Conservation (phyloP, 2,113 vertebrate genomes). For the Charina bottae region DNA sequence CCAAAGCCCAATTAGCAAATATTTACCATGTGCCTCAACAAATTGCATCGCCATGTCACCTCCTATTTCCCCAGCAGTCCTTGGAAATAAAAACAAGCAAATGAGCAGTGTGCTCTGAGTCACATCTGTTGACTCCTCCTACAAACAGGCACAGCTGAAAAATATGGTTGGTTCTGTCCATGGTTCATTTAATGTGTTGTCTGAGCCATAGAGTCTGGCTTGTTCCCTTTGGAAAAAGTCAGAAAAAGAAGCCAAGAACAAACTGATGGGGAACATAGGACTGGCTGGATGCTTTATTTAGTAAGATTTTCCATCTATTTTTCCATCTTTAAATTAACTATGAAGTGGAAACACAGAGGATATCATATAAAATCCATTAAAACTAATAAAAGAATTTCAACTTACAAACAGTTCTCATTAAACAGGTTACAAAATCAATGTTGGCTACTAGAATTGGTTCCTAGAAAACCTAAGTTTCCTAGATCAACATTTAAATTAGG, state of each 20-base stretch:
- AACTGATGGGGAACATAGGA: neutral
- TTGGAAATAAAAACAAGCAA: neutral
- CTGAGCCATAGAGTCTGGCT: neutral
- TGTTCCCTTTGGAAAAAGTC: neutral
- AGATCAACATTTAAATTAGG: neutral
- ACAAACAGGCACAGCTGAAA: neutral
- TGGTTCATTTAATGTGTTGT: neutral
- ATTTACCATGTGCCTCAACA: neutral
- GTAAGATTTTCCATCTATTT: neutral
- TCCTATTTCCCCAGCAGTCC: neutral
- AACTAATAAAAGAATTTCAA: neutral
- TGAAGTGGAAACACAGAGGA: neutral
- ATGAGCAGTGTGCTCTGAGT: neutral
- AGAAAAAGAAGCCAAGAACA: neutral
- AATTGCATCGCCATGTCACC: neutral
- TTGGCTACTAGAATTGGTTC: neutral
- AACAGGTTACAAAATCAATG: neutral
- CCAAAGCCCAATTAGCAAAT: neutral
- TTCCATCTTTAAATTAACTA: neutral
- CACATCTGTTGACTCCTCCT: neutral
- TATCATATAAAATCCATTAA: neutral
- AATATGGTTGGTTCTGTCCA: neutral
- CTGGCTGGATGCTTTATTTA: neutral
- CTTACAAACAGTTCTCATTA: neutral
- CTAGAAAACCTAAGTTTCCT: neutral